phyloP scores from a whole-genome alignment of 2,888 invertebrate genomes.

The Drosophila melanosoma region DNA sequence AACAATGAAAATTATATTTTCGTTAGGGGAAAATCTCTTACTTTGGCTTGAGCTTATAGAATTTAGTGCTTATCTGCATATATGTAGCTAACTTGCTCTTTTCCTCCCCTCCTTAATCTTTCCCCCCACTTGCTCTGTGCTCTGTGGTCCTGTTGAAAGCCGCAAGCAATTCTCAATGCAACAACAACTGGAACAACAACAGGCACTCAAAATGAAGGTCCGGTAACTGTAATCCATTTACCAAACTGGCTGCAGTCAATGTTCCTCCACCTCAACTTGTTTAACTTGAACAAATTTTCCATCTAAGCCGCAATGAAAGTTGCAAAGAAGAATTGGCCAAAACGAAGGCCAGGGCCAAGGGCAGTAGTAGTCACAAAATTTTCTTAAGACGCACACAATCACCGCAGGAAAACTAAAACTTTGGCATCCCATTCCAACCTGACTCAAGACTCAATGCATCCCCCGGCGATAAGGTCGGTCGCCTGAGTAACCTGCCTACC shows the following conservation, averaged over 20 bases:
- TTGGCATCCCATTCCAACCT: slow-evolving; percentile 38
- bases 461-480: slow-evolving; percentile 40
- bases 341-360: neutral
- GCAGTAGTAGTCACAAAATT: slow-evolving; percentile 7
- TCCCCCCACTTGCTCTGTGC: neutral
- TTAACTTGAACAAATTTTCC: slow-evolving; percentile 64
- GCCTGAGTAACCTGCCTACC: neutral
- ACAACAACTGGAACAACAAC: slow-evolving; percentile 12
- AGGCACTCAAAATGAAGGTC: slow-evolving; percentile 21
- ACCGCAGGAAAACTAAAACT: slow-evolving; percentile 38
- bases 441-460: slow-evolving; percentile 43
- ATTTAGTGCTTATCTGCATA: neutral
- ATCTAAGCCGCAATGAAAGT: slow-evolving; percentile 64
- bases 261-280: slow-evolving; percentile 66
- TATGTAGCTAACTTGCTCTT: neutral
- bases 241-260: slow-evolving; percentile 57
- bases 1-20: neutral
- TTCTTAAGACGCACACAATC: slow-evolving; percentile 32
- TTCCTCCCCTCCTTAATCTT: neutral
- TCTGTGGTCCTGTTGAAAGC: slow-evolving; percentile 5
- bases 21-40: neutral
- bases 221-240: slow-evolving; percentile 63
- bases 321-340: slow-evolving; percentile 14
- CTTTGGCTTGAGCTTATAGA: neutral
- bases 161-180: slow-evolving; percentile 36